Conservation (phyloP, 2,797 vertebrate species). For the Takifugu rubripes region DNA sequence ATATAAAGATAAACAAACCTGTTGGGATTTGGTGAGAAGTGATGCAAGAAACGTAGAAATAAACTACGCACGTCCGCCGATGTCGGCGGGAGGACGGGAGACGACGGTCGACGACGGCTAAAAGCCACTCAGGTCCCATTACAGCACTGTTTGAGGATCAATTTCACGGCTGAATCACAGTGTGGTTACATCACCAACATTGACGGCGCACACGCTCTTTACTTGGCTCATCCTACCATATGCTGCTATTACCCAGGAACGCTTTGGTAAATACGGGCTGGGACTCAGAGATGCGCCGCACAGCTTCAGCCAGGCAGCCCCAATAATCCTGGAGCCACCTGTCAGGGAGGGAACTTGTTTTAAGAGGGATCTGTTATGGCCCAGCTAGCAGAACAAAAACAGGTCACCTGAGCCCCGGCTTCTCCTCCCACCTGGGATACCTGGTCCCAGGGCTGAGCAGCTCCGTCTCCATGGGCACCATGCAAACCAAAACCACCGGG, state of each 20-base stretch:
- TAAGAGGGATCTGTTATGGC: slow-evolving; percentile 66
- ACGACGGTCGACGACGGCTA: slow-evolving; percentile 20
- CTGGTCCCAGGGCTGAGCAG: slow-evolving; percentile 37
- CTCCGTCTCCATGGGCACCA: slow-evolving; percentile 51
- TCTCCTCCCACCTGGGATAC: slow-evolving; percentile 48
- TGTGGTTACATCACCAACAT: slow-evolving; percentile 56
- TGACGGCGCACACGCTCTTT: slow-evolving; percentile 28
- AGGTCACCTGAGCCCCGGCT: slow-evolving; percentile 72
- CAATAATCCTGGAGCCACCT: slow-evolving; percentile 53
- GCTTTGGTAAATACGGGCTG: background rate
- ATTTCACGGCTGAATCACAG: slow-evolving; percentile 54
- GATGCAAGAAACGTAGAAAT: no score
- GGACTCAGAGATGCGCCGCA: slow-evolving; percentile 16
- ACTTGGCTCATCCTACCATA: slow-evolving; percentile 16
- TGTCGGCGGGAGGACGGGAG: slow-evolving; percentile 6
- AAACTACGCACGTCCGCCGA: slow-evolving; percentile 18
- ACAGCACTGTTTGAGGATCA: slow-evolving; percentile 48
- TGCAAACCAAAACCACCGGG: slow-evolving; percentile 46
- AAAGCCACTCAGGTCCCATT: slow-evolving; percentile 48
- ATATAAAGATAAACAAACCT: slow-evolving; percentile 18
- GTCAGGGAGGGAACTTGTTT: slow-evolving; percentile 54
- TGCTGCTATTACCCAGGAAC: slow-evolving; percentile 27
- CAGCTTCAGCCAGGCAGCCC: slow-evolving; percentile 35
- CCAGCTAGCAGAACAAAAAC: slow-evolving; percentile 67
- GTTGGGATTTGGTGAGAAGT: no score